Conservation (phyloP, 1,140 invertebrate species). For the Trachymyrmex cornetzi region DNA sequence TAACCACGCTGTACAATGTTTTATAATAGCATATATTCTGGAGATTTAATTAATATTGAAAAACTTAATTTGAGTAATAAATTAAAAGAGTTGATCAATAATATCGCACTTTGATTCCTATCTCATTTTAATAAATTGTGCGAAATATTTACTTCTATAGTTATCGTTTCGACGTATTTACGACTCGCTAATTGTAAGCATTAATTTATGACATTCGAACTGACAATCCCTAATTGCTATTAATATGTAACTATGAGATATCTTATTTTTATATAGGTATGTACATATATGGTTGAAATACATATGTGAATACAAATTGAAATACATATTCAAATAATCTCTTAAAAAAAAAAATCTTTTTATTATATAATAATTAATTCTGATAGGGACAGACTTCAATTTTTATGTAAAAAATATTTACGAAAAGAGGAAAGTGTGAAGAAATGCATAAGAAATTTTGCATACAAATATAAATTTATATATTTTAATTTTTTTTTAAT, state of each 20-base stretch:
- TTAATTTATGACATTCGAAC: background rate
- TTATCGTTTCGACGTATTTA: background rate
- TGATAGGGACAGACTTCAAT: background rate
- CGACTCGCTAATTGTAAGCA: background rate
- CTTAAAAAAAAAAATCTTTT: background rate
- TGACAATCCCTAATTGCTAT: background rate
- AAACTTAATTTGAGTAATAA: background rate
- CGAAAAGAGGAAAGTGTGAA: background rate
- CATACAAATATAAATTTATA: background rate
- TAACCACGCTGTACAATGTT: background rate
- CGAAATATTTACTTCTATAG: background rate
- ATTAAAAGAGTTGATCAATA: background rate
- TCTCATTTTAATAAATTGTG: background rate
- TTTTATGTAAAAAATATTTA: background rate
- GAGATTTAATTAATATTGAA: conserved; percentile 7
- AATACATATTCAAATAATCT: background rate
- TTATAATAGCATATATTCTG: conserved; percentile 19
- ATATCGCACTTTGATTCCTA: background rate
- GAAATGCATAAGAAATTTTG: background rate
- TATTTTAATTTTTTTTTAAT: background rate
- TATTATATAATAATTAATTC: no score
- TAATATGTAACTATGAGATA: background rate
- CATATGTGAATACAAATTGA: background rate
- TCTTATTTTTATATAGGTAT: background rate
- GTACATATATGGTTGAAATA: background rate